A percentile compares a stretch with the other conserved stretches of the same genome.
phyloP scores from a whole-genome alignment of 2,888 invertebrate species.

The Dichetophora obliterata region DNA sequence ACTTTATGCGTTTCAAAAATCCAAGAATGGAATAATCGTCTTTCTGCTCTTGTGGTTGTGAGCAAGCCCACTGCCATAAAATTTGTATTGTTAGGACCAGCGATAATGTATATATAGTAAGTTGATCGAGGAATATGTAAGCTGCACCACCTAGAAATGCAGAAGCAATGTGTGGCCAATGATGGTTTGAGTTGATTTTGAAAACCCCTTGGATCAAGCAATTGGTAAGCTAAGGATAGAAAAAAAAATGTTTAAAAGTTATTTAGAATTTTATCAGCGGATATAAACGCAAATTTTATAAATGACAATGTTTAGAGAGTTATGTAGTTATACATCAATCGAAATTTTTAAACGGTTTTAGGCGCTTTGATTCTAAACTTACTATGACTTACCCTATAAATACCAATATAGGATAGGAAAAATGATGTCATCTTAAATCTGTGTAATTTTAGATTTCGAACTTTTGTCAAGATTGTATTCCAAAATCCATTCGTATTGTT shows the following conservation, averaged over 20 bases:
- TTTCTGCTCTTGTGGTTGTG: neutral
- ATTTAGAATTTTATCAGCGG: neutral
- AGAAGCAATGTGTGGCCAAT: conserved; percentile 42
- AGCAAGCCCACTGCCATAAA: conserved; percentile 45
- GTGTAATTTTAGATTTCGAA: conserved; percentile 39
- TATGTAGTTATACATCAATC: no score
- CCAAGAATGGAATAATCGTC: neutral
- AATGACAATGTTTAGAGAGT: no score
- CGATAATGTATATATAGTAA: conserved; percentile 40
- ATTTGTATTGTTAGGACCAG: conserved; percentile 42
- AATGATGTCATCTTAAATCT: conserved; percentile 51
- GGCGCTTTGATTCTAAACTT: neutral
- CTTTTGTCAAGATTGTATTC: neutral
- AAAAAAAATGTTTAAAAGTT: neutral
- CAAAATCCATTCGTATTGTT: neutral
- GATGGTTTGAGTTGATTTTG: conserved; percentile 20
- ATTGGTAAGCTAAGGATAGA: conserved; percentile 40
- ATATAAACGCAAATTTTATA: no score
- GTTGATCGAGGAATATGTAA: conserved; percentile 38
- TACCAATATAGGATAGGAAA: conserved; percentile 57
- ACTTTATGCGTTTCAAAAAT: conserved; percentile 38
- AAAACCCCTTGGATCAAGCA: conserved; percentile 42
- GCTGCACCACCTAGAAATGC: conserved; percentile 48
- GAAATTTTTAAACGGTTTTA: no score
- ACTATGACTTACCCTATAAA: conserved; percentile 58